Evolutionary conservation across 2,888 invertebrate genomes (phyloP), one percentile per base, ranked within the genome.

Genomic region (Drosophila algonquin): DNA sequence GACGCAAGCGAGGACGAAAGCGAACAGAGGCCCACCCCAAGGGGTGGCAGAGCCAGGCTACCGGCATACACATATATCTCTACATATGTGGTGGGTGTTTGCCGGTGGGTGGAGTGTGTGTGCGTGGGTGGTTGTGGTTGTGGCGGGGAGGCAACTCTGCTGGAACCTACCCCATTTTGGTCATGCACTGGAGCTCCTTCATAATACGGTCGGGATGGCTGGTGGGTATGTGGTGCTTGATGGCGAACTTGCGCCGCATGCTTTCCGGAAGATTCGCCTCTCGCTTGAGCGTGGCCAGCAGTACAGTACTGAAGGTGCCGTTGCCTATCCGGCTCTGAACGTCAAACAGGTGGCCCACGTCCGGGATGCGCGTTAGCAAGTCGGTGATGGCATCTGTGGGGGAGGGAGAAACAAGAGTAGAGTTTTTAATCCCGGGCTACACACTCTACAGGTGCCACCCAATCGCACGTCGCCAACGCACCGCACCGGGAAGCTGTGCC

Each of bases 231-330:
- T 98, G 94, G 92, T 97, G 96, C 90, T 98, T 98, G 64, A 98
- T 94, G 3, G 98, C 98, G 93, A 95, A 97, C 91, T 94, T 93
- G 76, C 94, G 93, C 55, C 94, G 93, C 60, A 93, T 90, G 7
- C 91, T 76, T 1, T 92, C 91, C 1, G 93, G 90, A 70, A 93
- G 72, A 92, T 81, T 92, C 76, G 80, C 65, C 53, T 90, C 91
- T 45, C 86, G 87, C 30, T 91, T 91, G 59, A 96, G 91, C 3
- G 95, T 95, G 1, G 96, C 97, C 82, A 97, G 92, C 87, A 96
- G 96, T 27, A 98, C 98, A 0, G 96, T 96, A 90, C 97, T 97
- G 89, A 98, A 98, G 2, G 97, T 97, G 18, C 97, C 97, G 93
- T 95, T 95, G 0, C 96, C 96, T 80, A 96, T 95, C 87, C 96